These are phyloP conservation scores for Drosophila murphyi DNA, from an alignment of 1,140 invertebrate species.

Conservation along the genomic window DNA sequence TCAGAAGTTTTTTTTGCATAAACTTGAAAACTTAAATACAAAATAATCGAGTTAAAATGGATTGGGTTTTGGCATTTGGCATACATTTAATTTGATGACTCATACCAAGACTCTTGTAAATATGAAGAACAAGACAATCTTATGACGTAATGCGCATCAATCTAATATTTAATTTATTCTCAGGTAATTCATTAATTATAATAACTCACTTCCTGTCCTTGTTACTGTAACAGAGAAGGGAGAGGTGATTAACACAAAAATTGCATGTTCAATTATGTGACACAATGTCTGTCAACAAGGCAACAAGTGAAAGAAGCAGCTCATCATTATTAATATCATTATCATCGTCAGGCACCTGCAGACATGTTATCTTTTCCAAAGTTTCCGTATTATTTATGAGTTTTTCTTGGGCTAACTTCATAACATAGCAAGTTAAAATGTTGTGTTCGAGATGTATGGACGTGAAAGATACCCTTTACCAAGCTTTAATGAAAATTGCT, in stretches of 20 bases:
- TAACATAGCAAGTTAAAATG: constrained; percentile 11
- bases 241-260: constrained; percentile 26
- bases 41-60: background rate
- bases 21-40: background rate
- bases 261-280: constrained; percentile 80
- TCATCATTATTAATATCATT: constrained; percentile 46
- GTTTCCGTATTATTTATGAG: constrained; percentile 72
- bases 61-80: constrained; percentile 4
- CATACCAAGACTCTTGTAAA: constrained; percentile 10
- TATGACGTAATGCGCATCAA: constrained; percentile 27
- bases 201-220: constrained; percentile 67
- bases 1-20: background rate
- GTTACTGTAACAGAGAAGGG: constrained; percentile 19
- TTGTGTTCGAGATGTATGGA: background rate
- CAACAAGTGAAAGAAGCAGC: constrained; percentile 56
- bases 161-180: constrained; percentile 60
- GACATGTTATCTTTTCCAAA: constrained; percentile 70
- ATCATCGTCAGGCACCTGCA: constrained; percentile 33
- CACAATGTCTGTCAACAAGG: constrained; percentile 80
- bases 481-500: background rate
- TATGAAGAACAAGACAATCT: constrained; percentile 24
- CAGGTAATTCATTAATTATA: constrained; percentile 69
- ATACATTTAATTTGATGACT: constrained; percentile 10
- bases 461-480: background rate
- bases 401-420: constrained; percentile 31